These are phyloP conservation scores for Teleogryllus occipitalis DNA, from an alignment of 1,140 invertebrate genomes.

Conservation along the genomic window DNA sequence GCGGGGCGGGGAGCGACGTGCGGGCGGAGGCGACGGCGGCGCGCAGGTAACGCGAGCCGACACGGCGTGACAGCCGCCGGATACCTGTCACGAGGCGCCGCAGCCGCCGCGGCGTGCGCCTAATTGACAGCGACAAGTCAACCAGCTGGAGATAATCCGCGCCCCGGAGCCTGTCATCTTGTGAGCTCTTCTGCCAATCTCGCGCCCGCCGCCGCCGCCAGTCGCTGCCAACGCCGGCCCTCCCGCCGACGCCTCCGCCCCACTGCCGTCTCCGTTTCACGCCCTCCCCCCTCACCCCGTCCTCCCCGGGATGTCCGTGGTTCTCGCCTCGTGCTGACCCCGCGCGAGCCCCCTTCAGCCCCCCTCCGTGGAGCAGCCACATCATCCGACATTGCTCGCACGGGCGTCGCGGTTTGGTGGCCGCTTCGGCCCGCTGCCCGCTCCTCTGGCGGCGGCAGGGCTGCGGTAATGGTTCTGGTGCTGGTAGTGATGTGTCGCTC, in stretches of 20 bases:
- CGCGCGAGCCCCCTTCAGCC: no score
- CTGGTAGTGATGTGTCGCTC: no score
- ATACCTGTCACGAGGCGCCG: background rate
- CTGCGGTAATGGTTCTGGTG: no score
- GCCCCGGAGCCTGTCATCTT: slow-evolving; percentile 25
- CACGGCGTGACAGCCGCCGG: slow-evolving; percentile 19
- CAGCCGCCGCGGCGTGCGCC: background rate
- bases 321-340: no score
- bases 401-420: no score
- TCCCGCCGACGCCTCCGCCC: background rate
- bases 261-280: background rate
- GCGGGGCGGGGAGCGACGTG: background rate
- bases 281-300: background rate
- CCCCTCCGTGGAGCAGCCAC: no score
- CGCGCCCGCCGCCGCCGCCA: background rate
- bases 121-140: slow-evolving; percentile 29
- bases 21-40: slow-evolving; percentile 21
- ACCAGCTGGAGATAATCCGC: slow-evolving; percentile 26
- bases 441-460: no score
- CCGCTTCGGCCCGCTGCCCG: no score
- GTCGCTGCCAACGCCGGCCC: background rate
- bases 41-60: slow-evolving; percentile 33
- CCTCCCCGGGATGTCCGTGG: no score
- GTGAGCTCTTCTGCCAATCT: slow-evolving; percentile 26
- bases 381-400: no score